Evolutionary conservation across 2,888 invertebrate species (phyloP).

Genomic region (Limnephilus rhombicus): DNA sequence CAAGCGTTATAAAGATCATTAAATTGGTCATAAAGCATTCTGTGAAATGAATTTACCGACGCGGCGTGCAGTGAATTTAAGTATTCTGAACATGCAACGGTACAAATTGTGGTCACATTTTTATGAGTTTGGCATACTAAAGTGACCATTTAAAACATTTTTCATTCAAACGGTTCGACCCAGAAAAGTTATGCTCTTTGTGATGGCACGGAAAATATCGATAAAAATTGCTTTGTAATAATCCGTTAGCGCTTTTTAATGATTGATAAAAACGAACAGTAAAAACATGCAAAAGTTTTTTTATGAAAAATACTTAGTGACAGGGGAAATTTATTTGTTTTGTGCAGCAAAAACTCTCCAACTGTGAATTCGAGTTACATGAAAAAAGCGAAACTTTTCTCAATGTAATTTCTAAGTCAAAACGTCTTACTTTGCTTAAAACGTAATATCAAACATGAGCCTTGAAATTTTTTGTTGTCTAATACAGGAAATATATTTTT

Average conservation of each 20-base stretch:
- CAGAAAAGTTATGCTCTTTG: neutral
- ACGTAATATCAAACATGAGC: too few relatives aligned
- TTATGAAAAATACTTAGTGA: neutral
- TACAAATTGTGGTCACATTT: neutral
- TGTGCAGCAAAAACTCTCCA: too few relatives aligned
- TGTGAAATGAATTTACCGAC: neutral
- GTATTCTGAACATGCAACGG: neutral
- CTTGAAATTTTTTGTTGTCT: too few relatives aligned
- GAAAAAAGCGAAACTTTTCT: too few relatives aligned
- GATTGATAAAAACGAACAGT: neutral
- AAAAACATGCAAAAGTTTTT: neutral
- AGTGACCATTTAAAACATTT: neutral
- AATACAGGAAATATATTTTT: too few relatives aligned
- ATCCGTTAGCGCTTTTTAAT: neutral
- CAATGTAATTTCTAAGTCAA: too few relatives aligned
- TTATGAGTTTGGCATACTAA: neutral
- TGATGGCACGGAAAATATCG: constrained; percentile 11
- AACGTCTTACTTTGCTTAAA: too few relatives aligned
- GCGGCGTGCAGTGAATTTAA: neutral
- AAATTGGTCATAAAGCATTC: neutral
- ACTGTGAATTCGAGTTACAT: too few relatives aligned
- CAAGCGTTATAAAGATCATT: neutral
- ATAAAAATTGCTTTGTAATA: neutral
- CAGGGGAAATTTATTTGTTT: too few relatives aligned
- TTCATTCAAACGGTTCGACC: neutral